Evolutionary conservation across 2,888 invertebrate genomes (phyloP), one percentile per base, ranked within the genome.

Genomic region (Beris morrisii): DNA sequence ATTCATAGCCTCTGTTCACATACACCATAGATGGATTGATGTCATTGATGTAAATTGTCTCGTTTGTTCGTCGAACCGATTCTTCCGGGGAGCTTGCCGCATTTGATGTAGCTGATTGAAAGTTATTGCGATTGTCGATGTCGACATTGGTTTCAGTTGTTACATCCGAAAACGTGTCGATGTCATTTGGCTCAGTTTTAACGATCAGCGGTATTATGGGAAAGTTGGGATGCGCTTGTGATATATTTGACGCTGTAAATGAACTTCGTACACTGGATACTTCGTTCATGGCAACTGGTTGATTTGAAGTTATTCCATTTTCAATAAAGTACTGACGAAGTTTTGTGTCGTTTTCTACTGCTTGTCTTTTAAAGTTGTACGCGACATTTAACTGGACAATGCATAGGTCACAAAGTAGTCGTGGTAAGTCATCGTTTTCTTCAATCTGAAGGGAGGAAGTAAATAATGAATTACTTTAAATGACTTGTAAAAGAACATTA

Each of bases 371-470:
- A 38, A 73, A 71, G 44, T 71, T 71, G 31, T 73, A 73, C 0
- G 73, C 69, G 15, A 73, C 71, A 59, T 73, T 73, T 9, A 72
- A 61, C 59, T 73, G 73, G 9, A 72, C 71, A 9, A 73, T 72
- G 48, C 73, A 73, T 1, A 70, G 52, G 55, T 73, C 73, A 64
- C 73, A 73, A 7, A 73, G 65, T 46, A 69, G 43, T 32, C 69
- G 67, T 4, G 73, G 73, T 32, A 72, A 44, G 55, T 71, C 70
- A 63, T 73, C 73, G 31, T 67, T 71, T 64, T 72, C 72, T 22
- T 72, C 71, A n/a, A 73, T 70, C 73, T 73, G 52, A 50, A 69
- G 68, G 43, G 31, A 57, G 43, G 31, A 57, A 38, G n/a, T 61
- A 50, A 64, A 48, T 32, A 44, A 53, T 52, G 5, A 50, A 22